A percentile compares a stretch with the other conserved stretches of the same genome.
These are phyloP conservation scores for Netelia melanura DNA, from an alignment of 2,888 invertebrate species.

Conservation along the genomic window DNA sequence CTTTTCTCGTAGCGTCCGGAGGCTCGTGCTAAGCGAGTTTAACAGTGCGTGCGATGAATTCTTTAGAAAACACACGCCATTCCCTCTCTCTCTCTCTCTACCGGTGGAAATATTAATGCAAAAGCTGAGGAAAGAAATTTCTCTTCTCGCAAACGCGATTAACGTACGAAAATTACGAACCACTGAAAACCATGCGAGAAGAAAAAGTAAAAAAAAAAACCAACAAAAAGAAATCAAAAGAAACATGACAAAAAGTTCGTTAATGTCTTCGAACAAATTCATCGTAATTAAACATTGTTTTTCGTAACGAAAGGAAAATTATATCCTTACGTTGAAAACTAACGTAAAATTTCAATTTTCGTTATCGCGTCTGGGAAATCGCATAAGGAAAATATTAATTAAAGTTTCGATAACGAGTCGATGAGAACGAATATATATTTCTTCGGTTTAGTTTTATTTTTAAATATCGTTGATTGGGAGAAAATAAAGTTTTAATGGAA, in stretches of 20 bases:
- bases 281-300: background rate
- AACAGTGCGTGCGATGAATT: slow-evolving; percentile 57
- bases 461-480: background rate
- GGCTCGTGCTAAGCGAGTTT: slow-evolving; percentile 23
- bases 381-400: background rate
- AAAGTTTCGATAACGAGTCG: slow-evolving; percentile 43
- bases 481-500: slow-evolving; percentile 62
- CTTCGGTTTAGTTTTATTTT: background rate
- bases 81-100: background rate
- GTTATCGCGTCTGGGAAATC: background rate
- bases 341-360: too few relatives aligned
- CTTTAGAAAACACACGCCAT: slow-evolving; percentile 45
- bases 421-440: slow-evolving; percentile 4
- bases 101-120: slow-evolving; percentile 39
- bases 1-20: slow-evolving; percentile 22
- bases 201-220: background rate
- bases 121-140: slow-evolving; percentile 47
- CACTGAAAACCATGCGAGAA: slow-evolving; percentile 26
- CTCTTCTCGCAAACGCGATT: slow-evolving; percentile 55
- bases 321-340: background rate
- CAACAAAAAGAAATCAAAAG: background rate
- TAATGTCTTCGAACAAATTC: background rate
- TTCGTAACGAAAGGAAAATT: background rate
- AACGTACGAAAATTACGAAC: slow-evolving; percentile 49
- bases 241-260: background rate